Evolutionary conservation across 2,797 vertebrate species (phyloP).

Genomic region (Tympanoctomys barrerae): DNA sequence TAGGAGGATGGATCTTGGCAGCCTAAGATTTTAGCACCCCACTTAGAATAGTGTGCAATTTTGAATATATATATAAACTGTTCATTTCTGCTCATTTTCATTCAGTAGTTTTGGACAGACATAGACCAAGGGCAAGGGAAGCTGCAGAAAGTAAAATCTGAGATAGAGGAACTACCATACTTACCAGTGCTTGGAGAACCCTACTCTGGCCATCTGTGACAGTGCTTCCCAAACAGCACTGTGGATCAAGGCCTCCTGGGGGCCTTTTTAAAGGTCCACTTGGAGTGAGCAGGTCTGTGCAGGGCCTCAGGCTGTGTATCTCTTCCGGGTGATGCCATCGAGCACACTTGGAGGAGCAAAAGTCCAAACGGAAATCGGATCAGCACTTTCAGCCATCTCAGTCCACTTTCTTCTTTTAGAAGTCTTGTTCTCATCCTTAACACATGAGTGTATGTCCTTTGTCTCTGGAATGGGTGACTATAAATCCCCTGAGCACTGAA

Average conservation of each 20-base stretch:
- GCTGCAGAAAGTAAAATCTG: background rate
- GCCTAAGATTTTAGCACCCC: background rate
- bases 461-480: background rate
- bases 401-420: background rate
- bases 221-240: background rate
- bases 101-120: background rate
- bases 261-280: background rate
- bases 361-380: background rate
- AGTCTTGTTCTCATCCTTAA: background rate
- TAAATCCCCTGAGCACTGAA: background rate
- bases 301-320: background rate
- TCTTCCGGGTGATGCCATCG: background rate
- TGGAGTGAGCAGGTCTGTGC: background rate
- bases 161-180: too few relatives aligned
- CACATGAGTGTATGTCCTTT: background rate
- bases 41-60: background rate
- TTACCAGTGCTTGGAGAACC: background rate
- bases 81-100: background rate
- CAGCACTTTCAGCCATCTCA: background rate
- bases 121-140: background rate
- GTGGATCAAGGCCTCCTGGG: background rate
- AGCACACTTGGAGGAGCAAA: background rate
- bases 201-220: background rate
- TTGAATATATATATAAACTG: background rate
- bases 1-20: background rate